These are phyloP conservation scores for Argyrosomus japonicus DNA, from an alignment of 2,113 vertebrate genomes.

Conservation along the genomic window DNA sequence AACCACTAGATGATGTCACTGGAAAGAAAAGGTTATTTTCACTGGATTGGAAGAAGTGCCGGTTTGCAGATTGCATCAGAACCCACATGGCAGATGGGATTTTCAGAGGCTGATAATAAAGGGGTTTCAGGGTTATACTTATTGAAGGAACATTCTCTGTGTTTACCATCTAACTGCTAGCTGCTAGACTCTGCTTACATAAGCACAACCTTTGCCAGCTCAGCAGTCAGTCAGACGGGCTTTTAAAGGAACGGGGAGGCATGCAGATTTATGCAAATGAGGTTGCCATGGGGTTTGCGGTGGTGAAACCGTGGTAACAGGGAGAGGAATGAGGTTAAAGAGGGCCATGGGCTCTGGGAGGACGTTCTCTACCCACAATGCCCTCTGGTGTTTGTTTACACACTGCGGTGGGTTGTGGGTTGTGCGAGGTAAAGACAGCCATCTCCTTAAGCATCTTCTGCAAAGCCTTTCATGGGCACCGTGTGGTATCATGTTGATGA, in stretches of 20 bases:
- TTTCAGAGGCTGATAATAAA: slow-evolving; percentile 63
- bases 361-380: slow-evolving; percentile 68
- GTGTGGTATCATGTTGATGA: slow-evolving; percentile 36
- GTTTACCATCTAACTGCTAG: slow-evolving; percentile 63
- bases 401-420: slow-evolving; percentile 57
- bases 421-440: slow-evolving; percentile 57
- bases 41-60: slow-evolving; percentile 28
- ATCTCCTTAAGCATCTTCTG: slow-evolving; percentile 52
- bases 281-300: slow-evolving; percentile 63
- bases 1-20: slow-evolving; percentile 63
- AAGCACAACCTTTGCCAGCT: slow-evolving; percentile 76
- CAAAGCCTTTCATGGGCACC: slow-evolving; percentile 43
- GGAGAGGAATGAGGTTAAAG: slow-evolving; percentile 77
- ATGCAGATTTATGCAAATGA: slow-evolving; percentile 80
- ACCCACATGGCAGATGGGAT: slow-evolving; percentile 57
- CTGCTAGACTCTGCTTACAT: slow-evolving; percentile 74
- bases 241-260: slow-evolving; percentile 55
- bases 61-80: slow-evolving; percentile 52
- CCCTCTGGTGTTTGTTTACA: slow-evolving; percentile 80
- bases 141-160: slow-evolving; percentile 63
- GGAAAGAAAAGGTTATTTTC: slow-evolving; percentile 64
- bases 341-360: slow-evolving; percentile 61
- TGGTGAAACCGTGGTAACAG: slow-evolving; percentile 72
- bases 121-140: slow-evolving; percentile 67
- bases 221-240: slow-evolving; percentile 73